Evolutionary conservation across 2,888 invertebrate genomes (phyloP).

Genomic region (Sarcophaga rosellei): DNA sequence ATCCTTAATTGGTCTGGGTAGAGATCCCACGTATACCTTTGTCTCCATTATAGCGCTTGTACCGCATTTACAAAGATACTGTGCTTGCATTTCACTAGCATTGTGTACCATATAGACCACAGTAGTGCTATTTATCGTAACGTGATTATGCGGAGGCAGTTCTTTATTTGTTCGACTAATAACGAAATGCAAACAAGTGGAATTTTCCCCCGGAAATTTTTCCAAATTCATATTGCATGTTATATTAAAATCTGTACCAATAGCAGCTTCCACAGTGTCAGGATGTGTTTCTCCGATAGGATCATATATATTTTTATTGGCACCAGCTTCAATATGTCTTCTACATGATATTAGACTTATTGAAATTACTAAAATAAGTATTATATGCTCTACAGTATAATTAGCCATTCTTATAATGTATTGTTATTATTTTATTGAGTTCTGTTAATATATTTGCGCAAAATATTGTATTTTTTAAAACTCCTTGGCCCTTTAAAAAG

Average conservation of each 20-base stretch:
- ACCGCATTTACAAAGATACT: conserved; percentile 76
- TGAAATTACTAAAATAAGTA: conserved; percentile 19
- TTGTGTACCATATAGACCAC: conserved; percentile 73
- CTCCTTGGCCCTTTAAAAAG: conserved; percentile 39
- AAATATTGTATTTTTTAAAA: background rate
- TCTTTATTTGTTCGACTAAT: conserved; percentile 61
- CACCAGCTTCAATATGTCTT: conserved; percentile 16
- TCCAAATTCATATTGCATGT: conserved; percentile 76
- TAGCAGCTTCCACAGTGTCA: conserved; percentile 71
- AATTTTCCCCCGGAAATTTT: conserved; percentile 71
- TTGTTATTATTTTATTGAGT: conserved; percentile 9
- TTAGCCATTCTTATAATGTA: conserved; percentile 29
- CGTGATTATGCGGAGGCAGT: conserved; percentile 62
- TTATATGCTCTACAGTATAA: conserved; percentile 30
- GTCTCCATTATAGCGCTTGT: conserved; percentile 73
- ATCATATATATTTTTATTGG: conserved; percentile 32
- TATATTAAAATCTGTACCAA: conserved; percentile 76
- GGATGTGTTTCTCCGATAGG: conserved; percentile 75
- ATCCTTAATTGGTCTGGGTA: conserved; percentile 85
- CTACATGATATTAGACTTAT: conserved; percentile 12
- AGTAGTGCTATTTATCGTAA: conserved; percentile 73
- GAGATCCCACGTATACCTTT: conserved; percentile 80
- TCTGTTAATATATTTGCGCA: conserved; percentile 3
- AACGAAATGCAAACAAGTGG: conserved; percentile 73
- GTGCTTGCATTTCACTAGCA: conserved; percentile 72